Evolutionary conservation across 2,797 vertebrate genomes (phyloP).

Genomic region (Sarcophilus harrisii): DNA sequence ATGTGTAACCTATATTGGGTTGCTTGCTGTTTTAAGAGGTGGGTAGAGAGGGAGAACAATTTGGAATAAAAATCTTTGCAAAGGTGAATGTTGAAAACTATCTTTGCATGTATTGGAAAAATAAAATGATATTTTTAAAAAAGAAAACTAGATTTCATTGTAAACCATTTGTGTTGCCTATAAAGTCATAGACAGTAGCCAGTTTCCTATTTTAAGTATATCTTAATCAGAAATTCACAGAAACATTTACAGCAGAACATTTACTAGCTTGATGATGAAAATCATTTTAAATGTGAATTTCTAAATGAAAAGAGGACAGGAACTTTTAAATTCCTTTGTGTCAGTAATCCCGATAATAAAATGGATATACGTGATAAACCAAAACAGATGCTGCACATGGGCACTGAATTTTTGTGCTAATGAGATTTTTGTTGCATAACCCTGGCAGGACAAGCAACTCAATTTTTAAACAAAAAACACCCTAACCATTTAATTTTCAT

Average conservation of each 20-base stretch:
- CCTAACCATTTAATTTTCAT: not conserved
- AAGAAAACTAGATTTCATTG: fast-evolving
- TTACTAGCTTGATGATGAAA: fast-evolving
- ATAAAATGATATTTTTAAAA: too few species aligned
- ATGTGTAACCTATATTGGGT: too few species aligned
- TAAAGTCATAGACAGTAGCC: fast-evolving
- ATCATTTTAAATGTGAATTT: not conserved
- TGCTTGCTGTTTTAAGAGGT: too few species aligned
- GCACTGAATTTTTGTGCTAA: fast-evolving
- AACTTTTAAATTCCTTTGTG: not conserved
- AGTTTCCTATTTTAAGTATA: not conserved
- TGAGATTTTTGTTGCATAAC: fast-evolving
- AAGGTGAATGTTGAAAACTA: too few species aligned
- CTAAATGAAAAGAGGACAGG: not conserved
- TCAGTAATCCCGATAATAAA: fast-evolving
- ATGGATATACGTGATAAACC: fast-evolving
- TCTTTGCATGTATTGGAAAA: too few species aligned
- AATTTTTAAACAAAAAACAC: not conserved
- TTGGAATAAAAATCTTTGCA: too few species aligned
- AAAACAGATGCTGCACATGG: fast-evolving
- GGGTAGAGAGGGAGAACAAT: too few species aligned
- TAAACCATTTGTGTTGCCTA: not conserved
- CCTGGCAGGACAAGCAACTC: not conserved
- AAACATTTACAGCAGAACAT: fast-evolving
- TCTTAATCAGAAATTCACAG: fast-evolving